Conservation (phyloP, 2,888 invertebrate species). For the Ennomos quercinarius region DNA sequence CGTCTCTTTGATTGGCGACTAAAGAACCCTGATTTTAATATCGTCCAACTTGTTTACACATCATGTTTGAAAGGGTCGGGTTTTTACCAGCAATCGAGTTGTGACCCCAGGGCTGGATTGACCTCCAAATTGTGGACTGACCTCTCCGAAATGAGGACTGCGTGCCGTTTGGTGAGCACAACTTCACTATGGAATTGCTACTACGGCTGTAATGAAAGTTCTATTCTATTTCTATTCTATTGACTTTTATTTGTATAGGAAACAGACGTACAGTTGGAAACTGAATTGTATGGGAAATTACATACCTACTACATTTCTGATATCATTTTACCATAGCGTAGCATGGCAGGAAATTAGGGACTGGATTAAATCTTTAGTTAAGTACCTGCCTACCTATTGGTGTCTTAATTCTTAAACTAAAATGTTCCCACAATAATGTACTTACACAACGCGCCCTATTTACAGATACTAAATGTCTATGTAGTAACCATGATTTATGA, state of each 20-base stretch:
- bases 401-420: too few species aligned
- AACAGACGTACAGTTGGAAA: too few species aligned
- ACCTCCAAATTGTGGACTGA: conserved; percentile 37
- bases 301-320: too few species aligned
- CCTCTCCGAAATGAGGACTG: conserved; percentile 33
- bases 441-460: too few species aligned
- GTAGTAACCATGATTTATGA: too few species aligned
- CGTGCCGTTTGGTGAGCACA: conserved; percentile 19
- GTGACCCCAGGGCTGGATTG: conserved; percentile 40
- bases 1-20: conserved; percentile 18
- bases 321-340: too few species aligned
- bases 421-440: too few species aligned
- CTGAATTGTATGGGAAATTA: neutral
- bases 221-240: too few species aligned
- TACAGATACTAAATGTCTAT: too few species aligned
- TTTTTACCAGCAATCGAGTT: conserved; percentile 38
- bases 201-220: neutral
- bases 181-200: conserved; percentile 1
- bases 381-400: too few species aligned
- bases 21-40: conserved; percentile 45
- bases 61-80: conserved; percentile 40
- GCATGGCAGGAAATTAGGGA: too few species aligned
- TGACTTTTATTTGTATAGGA: neutral
- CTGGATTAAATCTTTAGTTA: too few species aligned
- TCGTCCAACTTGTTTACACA: conserved; percentile 42